Percentiles rank a stretch among this genome's conserved stretches.
These are phyloP conservation scores for Drosophila asahinai DNA, from an alignment of 1,140 invertebrate genomes.

Conservation along the genomic window DNA sequence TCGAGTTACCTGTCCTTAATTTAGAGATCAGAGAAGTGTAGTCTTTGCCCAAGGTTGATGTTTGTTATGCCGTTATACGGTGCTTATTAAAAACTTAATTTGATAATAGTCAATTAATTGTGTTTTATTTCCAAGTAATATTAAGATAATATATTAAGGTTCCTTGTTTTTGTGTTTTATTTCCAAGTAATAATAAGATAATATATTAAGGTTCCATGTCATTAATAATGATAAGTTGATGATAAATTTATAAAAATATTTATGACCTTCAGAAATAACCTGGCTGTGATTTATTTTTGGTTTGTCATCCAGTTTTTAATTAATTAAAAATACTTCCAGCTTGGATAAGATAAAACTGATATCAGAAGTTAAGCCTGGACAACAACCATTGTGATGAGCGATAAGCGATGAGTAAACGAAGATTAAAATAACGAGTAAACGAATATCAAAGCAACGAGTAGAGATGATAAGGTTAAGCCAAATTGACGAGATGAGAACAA, in stretches of 20 bases:
- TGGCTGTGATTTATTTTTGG: neutral
- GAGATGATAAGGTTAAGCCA: too few species aligned
- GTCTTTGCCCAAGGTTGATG: conserved; percentile 3
- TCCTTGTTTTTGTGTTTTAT: neutral
- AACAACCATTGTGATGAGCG: too few species aligned
- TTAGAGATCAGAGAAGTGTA: neutral
- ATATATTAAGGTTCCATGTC: too few species aligned
- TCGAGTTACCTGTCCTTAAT: conserved; percentile 10
- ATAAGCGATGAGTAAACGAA: neutral
- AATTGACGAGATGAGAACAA: too few species aligned
- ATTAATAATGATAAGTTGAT: neutral
- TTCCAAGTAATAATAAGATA: neutral
- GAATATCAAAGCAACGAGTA: too few species aligned
- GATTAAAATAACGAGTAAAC: neutral
- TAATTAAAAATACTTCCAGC: neutral
- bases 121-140: neutral
- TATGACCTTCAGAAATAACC: neutral
- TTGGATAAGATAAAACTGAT: neutral
- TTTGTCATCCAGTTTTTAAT: neutral
- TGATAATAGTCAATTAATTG: conserved; percentile 2
- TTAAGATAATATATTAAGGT: too few species aligned
- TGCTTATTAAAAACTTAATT: conserved; percentile 4
- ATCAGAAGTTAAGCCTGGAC: too few species aligned
- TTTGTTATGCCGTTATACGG: conserved; percentile 1
- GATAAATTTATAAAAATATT: neutral